Conservation (phyloP, 2,113 vertebrate genomes). For the Eleginops maclovinus region DNA sequence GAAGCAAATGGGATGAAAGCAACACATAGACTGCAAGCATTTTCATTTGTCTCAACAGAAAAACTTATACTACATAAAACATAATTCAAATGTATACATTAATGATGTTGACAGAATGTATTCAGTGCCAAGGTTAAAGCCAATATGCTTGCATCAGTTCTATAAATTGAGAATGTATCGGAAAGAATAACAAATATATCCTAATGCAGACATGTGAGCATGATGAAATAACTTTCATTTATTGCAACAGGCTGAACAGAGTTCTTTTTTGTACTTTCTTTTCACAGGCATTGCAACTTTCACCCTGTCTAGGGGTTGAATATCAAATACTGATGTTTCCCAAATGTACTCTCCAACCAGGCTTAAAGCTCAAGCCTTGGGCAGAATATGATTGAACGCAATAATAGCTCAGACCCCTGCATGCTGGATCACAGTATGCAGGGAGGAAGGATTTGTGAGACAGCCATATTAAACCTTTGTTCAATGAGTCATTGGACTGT, state of each 20-base stretch:
- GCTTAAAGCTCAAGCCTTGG: constrained; percentile 39
- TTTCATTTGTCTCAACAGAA: neutral
- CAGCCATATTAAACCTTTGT: constrained; percentile 5
- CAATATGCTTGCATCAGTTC: neutral
- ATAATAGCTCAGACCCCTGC: constrained; percentile 38
- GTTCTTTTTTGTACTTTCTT: neutral
- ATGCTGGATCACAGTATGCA: constrained; percentile 28
- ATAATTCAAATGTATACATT: no score
- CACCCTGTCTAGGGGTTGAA: neutral
- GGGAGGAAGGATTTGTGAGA: constrained; percentile 30
- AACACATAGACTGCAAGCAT: neutral
- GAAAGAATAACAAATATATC: neutral
- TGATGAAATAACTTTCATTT: neutral
- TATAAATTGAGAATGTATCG: neutral
- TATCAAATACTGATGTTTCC: constrained; percentile 16
- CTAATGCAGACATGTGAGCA: neutral
- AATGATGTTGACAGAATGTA: neutral
- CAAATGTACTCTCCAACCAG: constrained; percentile 14
- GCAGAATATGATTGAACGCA: constrained; percentile 38
- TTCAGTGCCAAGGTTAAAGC: neutral
- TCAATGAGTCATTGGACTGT: constrained; percentile 29
- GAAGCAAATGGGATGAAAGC: neutral
- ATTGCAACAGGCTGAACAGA: neutral
- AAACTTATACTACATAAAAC: neutral
- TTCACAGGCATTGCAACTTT: neutral